phyloP scores from a whole-genome alignment of 2,888 invertebrate species.

The Dascillus cervinus region DNA sequence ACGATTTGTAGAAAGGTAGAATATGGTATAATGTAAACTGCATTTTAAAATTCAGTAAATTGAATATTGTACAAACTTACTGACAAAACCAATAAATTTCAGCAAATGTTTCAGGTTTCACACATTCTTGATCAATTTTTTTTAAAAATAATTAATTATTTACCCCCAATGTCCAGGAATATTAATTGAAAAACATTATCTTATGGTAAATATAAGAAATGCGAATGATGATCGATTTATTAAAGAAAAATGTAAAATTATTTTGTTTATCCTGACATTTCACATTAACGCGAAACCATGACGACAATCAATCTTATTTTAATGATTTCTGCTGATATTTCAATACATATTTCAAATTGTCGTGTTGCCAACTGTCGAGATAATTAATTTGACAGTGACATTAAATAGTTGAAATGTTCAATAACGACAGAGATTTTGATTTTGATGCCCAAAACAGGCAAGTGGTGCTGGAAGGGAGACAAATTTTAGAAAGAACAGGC shows the following conservation, averaged over 20 bases:
- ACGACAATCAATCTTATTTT: slow-evolving; percentile 4
- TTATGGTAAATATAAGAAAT: background rate
- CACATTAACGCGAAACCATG: slow-evolving; percentile 4
- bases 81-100: no score
- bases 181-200: background rate
- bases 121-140: slow-evolving; percentile 4
- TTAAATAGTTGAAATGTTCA: slow-evolving; percentile 5
- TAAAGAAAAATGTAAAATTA: slow-evolving; percentile 7
- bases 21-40: no score
- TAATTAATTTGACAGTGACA: no score
- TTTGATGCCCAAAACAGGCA: slow-evolving; percentile 53
- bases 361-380: background rate
- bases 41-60: no score
- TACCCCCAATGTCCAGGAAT: no score
- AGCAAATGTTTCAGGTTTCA: no score
- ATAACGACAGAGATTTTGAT: slow-evolving; percentile 24
- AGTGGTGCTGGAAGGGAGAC: slow-evolving; percentile 49
- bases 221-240: no score
- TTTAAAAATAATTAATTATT: slow-evolving; percentile 1
- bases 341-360: slow-evolving; percentile 1
- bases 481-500: slow-evolving; percentile 51
- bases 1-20: no score
- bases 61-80: no score
- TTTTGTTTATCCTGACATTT: slow-evolving; percentile 8
- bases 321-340: slow-evolving; percentile 1